Evolutionary conservation across 2,113 vertebrate genomes (phyloP).

Genomic region (Amphilophus citrinellus): DNA sequence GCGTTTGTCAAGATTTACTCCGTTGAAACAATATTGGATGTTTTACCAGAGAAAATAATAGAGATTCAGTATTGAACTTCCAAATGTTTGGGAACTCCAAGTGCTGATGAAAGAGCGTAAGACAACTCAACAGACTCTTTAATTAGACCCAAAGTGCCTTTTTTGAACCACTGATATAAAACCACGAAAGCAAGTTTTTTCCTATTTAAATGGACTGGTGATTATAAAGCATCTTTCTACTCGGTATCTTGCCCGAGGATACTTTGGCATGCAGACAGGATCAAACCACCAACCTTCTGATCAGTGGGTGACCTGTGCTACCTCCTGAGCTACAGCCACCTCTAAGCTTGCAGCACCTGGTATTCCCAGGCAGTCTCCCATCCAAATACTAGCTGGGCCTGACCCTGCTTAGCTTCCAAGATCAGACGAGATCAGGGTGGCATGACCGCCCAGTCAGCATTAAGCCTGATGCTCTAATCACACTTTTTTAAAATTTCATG

Average conservation of each 20-base stretch:
- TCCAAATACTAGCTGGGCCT: too few relatives aligned
- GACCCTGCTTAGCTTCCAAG: too few relatives aligned
- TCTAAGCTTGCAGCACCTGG: too few relatives aligned
- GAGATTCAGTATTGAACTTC: neutral
- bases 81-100: neutral
- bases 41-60: neutral
- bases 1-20: neutral
- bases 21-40: constrained; percentile 1
- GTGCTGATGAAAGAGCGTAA: neutral
- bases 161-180: constrained; percentile 1
- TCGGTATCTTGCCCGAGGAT: too few relatives aligned
- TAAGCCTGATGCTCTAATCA: too few relatives aligned
- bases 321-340: too few relatives aligned
- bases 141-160: neutral
- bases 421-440: too few relatives aligned
- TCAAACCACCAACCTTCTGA: too few relatives aligned
- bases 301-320: too few relatives aligned
- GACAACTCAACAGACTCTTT: neutral
- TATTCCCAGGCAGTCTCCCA: too few relatives aligned
- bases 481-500: neutral
- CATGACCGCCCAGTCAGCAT: neutral
- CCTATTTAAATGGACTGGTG: neutral
- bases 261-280: too few relatives aligned
- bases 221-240: too few relatives aligned
- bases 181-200: neutral